These are phyloP conservation scores for Mesorhabditis sp. DNA, from an alignment of 2,888 invertebrate species.

Conservation along the genomic window DNA sequence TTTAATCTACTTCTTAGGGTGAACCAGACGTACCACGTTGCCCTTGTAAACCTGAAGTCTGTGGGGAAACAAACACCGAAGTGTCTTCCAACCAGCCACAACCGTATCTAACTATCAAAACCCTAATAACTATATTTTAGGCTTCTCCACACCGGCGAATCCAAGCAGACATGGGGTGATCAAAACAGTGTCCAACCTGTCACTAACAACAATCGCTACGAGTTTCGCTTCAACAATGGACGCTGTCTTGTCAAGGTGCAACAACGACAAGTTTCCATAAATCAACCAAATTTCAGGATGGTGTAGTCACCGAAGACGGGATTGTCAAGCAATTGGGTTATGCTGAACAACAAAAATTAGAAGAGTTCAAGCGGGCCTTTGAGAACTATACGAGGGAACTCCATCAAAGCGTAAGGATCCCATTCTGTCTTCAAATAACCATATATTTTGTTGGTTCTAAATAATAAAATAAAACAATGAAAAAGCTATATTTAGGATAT, in stretches of 20 bases:
- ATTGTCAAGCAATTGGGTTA: neutral
- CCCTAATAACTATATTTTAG: no score
- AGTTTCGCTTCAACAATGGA: slow-evolving; percentile 4
- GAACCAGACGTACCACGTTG: neutral
- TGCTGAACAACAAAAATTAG: neutral
- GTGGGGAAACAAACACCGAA: neutral
- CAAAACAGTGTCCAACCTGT: no score
- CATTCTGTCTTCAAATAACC: no score
- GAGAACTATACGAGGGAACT: neutral
- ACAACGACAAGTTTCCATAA: no score
- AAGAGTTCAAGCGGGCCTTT: neutral
- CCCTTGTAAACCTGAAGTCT: neutral
- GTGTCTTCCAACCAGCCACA: neutral
- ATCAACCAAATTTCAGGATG: neutral
- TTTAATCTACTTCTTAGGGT: neutral
- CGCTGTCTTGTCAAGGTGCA: neutral
- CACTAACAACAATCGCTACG: neutral
- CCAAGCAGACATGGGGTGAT: no score
- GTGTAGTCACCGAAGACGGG: neutral
- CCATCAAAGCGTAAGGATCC: neutral
- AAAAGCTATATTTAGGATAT: no score
- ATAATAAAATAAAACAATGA: no score
- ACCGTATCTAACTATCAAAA: neutral
- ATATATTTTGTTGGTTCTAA: no score
- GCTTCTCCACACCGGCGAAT: no score